Base-by-base conservation (phyloP, 2,797 vertebrate genomes). In the Pelobates cultripes region DNA sequence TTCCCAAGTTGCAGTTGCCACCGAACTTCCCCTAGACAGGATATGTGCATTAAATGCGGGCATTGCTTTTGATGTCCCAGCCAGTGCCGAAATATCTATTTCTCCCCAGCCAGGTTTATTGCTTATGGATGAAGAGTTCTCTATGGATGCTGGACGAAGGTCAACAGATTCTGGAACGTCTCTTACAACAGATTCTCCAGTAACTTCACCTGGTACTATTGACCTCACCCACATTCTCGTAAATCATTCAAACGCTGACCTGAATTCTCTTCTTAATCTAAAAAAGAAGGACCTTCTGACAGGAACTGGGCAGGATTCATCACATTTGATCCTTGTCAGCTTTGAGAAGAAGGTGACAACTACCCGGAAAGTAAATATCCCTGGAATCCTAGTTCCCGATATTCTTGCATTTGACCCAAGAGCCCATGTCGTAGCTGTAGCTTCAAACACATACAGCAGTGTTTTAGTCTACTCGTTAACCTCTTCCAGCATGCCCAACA, bases 331-430 rank as follows among this genome's bases (percentile, higher is more conserved):
- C 86, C 87, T 98, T 86, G 95, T 98, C 75, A 96, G 92, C 8
- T 98, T 96, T 7, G 96, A 97, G 79, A 93, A 94, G 43, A 96
- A 97, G 82, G 96, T 96, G 83, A 97, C 96, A 0, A 96, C 94
- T 79, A 96, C 95, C 60, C 94, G 95, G 75, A 97, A 95, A 89
- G 96, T 97, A 79, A 96, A 93, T 77, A 95, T 97, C 70, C 97
- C 97, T 3, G 96, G 96, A 68, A 95, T 98, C 87, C 87, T 96
- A 86, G 95, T 96, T 40, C 96, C 97, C 0, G 97, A 98, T 84
- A 94, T 98, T 66, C 89, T 98, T 72, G 94, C 95, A 72, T 96
- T 97, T 81, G 95, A 97, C 81, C 85, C 93, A 0, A 90, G 87
- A 40, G 94, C 93, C 55, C 95, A 94, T 81, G 95, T 93, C 0